Percentiles rank a stretch among this genome's conserved stretches.
These are phyloP conservation scores for Enteromius paludinosus DNA, from an alignment of 2,797 vertebrate species.

Conservation along the genomic window DNA sequence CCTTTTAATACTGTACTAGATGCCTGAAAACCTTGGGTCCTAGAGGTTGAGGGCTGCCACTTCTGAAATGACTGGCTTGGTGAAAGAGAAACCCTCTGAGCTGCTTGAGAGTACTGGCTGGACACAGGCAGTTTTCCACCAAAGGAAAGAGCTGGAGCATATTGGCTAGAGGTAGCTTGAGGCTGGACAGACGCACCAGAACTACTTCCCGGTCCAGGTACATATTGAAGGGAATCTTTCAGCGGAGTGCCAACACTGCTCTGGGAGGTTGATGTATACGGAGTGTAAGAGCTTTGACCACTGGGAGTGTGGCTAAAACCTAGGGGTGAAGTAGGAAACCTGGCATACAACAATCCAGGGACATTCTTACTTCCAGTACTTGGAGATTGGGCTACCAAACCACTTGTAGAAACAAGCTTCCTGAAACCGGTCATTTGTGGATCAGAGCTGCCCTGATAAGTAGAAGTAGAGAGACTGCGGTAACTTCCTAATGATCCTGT, in stretches of 20 bases:
- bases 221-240: neutral
- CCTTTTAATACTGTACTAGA: neutral
- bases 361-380: neutral
- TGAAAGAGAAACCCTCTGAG: neutral
- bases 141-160: neutral
- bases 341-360: neutral
- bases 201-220: neutral
- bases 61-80: neutral
- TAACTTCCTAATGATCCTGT: neutral
- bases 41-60: neutral
- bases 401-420: neutral
- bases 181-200: neutral
- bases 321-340: neutral
- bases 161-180: neutral
- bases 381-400: neutral
- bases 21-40: neutral
- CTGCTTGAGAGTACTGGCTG: neutral
- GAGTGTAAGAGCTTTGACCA: neutral
- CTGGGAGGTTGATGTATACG: neutral
- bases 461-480: neutral
- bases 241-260: neutral
- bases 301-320: neutral
- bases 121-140: neutral
- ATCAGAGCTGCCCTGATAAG: neutral
- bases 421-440: neutral